These are phyloP conservation scores for Rhinatrema bivittatum DNA, from an alignment of 2,797 vertebrate genomes.

Conservation along the genomic window DNA sequence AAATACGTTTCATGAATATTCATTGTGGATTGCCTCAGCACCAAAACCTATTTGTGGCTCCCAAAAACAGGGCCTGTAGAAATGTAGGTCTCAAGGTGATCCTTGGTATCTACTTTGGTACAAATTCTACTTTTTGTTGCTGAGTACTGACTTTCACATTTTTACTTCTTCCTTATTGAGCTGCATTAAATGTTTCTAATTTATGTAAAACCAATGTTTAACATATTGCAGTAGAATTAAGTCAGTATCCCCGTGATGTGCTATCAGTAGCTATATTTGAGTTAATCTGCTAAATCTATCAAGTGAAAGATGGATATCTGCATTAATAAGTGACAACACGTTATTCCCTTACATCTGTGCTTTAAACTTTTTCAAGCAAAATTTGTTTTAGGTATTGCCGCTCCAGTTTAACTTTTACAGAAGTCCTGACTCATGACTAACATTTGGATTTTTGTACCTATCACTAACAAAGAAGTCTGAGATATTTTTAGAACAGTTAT, in stretches of 20 bases:
- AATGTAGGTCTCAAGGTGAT: no score
- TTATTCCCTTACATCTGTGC: slow-evolving; percentile 4
- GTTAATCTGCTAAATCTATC: neutral
- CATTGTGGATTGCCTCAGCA: no score
- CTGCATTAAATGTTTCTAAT: neutral
- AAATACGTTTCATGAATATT: no score
- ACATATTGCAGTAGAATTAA: slow-evolving; percentile 12
- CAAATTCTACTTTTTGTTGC: no score
- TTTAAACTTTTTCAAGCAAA: neutral
- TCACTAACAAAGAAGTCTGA: slow-evolving; percentile 11
- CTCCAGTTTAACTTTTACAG: slow-evolving; percentile 19
- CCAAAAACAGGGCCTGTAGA: no score
- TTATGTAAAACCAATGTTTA: slow-evolving; percentile 7
- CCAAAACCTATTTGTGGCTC: no score
- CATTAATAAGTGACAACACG: slow-evolving; percentile 6
- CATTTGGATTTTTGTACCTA: neutral
- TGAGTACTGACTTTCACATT: no score
- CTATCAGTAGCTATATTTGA: slow-evolving; percentile 8
- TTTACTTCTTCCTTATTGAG: no score
- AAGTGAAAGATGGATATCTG: neutral
- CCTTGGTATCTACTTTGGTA: no score
- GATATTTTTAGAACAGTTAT: slow-evolving; percentile 2
- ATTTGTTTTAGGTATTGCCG: slow-evolving; percentile 1
- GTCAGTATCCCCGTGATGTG: slow-evolving; percentile 1
- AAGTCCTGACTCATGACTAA: slow-evolving; percentile 14